phyloP scores from a whole-genome alignment of 64 coral and sea anemone genomes.

The Hydrozoanthus tunicans region DNA sequence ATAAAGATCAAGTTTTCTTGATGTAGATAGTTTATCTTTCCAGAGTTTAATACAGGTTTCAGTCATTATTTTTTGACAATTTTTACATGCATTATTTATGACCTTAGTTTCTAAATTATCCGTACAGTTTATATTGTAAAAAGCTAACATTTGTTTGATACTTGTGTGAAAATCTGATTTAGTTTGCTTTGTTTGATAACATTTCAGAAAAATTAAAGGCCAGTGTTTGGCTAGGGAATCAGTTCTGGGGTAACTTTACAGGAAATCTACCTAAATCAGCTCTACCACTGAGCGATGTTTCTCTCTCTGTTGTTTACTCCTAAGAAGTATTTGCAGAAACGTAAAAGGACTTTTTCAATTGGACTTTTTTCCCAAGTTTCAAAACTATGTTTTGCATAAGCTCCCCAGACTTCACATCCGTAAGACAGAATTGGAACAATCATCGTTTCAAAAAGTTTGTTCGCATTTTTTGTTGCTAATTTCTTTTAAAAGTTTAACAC shows the following conservation, averaged over 20 bases:
- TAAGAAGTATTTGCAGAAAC: slow-evolving; percentile 40
- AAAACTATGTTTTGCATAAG: slow-evolving; percentile 34
- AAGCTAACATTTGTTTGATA: slow-evolving; percentile 33
- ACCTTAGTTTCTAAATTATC: no score
- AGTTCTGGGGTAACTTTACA: background rate
- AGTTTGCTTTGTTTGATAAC: background rate
- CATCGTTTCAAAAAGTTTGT: slow-evolving; percentile 47
- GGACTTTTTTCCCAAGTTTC: slow-evolving; percentile 38
- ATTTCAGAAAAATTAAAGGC: background rate
- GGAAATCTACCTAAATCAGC: background rate
- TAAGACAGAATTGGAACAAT: slow-evolving; percentile 48
- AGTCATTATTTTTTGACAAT: background rate
- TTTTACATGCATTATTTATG: no score
- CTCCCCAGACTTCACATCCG: slow-evolving; percentile 36
- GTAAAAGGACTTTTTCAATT: slow-evolving; percentile 34
- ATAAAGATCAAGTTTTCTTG: background rate
- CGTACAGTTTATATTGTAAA: background rate
- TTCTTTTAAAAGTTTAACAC: slow-evolving; percentile 13
- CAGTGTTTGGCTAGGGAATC: background rate
- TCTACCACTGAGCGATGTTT: slow-evolving; percentile 1
- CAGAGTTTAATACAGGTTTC: slow-evolving; percentile 1
- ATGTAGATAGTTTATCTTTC: background rate
- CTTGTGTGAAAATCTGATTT: slow-evolving; percentile 27
- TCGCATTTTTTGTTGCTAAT: slow-evolving; percentile 39
- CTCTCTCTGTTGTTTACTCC: slow-evolving; percentile 12